phyloP scores from a whole-genome alignment of 2,888 invertebrate genomes.

The Ectropis crepuscularia region DNA sequence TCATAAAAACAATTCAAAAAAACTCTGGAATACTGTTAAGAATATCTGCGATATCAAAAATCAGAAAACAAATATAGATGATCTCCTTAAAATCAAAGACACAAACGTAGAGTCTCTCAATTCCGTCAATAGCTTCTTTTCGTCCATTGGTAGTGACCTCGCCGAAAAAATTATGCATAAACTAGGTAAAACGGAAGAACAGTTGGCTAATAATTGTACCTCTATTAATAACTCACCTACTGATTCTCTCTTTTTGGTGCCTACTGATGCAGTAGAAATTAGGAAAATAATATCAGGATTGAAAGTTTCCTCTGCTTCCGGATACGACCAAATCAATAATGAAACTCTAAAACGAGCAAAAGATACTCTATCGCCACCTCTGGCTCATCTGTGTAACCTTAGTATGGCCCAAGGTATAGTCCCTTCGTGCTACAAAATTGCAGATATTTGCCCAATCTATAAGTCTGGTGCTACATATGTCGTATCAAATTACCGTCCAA shows the following conservation, averaged over 20 bases:
- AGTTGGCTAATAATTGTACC: background rate
- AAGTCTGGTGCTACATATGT: too few species aligned
- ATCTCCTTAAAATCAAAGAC: background rate
- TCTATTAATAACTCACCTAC: background rate
- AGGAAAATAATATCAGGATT: background rate
- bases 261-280: background rate
- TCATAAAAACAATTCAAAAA: conserved; percentile 15
- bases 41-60: conserved; percentile 11
- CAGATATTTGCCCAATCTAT: too few species aligned
- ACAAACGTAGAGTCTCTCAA: conserved; percentile 2
- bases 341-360: conserved; percentile 1
- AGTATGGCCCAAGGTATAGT: conserved; percentile 1
- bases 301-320: conserved; percentile 1
- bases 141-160: conserved; percentile 4
- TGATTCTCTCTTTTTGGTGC: background rate
- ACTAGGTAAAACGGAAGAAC: background rate
- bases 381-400: conserved; percentile 3
- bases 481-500: too few species aligned
- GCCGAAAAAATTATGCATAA: conserved; percentile 6
- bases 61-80: background rate
- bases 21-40: conserved; percentile 18
- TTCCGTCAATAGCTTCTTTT: conserved; percentile 6
- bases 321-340: conserved; percentile 6
- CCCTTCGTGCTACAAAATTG: background rate
- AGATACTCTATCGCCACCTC: background rate